A percentile compares a stretch with the other conserved stretches of the same genome.
Conservation (phyloP, 2,113 vertebrate genomes). For the Oncorhynchus masou region DNA sequence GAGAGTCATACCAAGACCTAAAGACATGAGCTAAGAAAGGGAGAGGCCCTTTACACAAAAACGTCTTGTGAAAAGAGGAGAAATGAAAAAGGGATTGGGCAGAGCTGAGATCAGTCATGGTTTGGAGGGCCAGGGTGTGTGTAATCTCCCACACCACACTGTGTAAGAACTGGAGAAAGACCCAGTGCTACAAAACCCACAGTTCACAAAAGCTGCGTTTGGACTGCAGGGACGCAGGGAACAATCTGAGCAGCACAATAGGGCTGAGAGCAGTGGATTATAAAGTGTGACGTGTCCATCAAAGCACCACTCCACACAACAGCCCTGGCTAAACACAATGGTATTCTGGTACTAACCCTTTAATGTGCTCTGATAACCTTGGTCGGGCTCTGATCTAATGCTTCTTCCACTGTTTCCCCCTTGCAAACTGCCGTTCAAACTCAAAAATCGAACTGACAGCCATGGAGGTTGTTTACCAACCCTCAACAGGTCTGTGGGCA, state of each 20-base stretch:
- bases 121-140: slow-evolving; percentile 29
- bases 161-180: slow-evolving; percentile 27
- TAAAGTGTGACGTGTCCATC: slow-evolving; percentile 41
- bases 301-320: slow-evolving; percentile 22
- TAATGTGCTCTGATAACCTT: slow-evolving; percentile 37
- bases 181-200: slow-evolving; percentile 17
- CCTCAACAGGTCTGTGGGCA: slow-evolving; percentile 21
- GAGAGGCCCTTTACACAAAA: neutral
- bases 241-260: slow-evolving; percentile 30
- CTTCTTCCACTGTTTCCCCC: neutral
- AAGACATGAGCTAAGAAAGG: neutral
- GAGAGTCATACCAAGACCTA: neutral
- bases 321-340: neutral
- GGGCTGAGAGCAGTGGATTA: slow-evolving; percentile 40
- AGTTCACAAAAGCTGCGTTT: slow-evolving; percentile 30
- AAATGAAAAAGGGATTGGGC: slow-evolving; percentile 37
- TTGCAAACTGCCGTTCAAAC: neutral
- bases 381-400: neutral
- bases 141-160: slow-evolving; percentile 31
- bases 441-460: slow-evolving; percentile 55
- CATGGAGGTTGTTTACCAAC: slow-evolving; percentile 24
- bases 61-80: neutral
- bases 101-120: slow-evolving; percentile 35
- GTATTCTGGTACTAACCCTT: neutral
- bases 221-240: slow-evolving; percentile 26